Conservation (phyloP, 2,888 invertebrate species). For the Chromoteleia sp. region DNA sequence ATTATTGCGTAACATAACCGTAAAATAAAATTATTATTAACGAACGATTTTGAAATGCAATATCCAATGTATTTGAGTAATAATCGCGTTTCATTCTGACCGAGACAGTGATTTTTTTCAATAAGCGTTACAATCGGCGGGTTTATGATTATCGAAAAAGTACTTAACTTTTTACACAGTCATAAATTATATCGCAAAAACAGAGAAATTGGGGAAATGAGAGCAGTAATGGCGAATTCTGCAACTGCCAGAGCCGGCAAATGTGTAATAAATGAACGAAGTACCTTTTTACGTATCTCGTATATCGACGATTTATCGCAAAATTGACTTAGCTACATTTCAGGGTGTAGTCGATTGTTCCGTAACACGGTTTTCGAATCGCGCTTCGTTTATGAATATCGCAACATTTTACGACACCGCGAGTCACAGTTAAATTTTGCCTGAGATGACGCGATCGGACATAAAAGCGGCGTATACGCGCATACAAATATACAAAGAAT, state of each 20-base stretch:
- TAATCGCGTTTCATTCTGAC: slow-evolving; percentile 28
- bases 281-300: slow-evolving; percentile 70
- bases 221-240: slow-evolving; percentile 62
- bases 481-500: background rate
- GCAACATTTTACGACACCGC: slow-evolving; percentile 60
- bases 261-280: slow-evolving; percentile 68
- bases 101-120: slow-evolving; percentile 52
- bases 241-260: slow-evolving; percentile 52
- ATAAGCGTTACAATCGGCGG: slow-evolving; percentile 48
- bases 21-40: slow-evolving; percentile 2
- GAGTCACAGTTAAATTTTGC: slow-evolving; percentile 40
- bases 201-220: slow-evolving; percentile 68
- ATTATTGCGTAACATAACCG: background rate
- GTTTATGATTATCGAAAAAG: slow-evolving; percentile 66
- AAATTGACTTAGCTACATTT: slow-evolving; percentile 67
- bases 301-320: slow-evolving; percentile 66
- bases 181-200: slow-evolving; percentile 66
- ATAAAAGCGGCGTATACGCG: background rate
- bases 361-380: slow-evolving; percentile 62
- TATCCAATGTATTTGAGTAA: slow-evolving; percentile 14
- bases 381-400: slow-evolving; percentile 67
- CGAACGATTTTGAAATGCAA: slow-evolving; percentile 4
- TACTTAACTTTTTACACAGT: slow-evolving; percentile 65
- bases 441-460: slow-evolving; percentile 4
- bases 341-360: slow-evolving; percentile 62